A percentile compares a stretch with the other conserved stretches of the same genome.
Evolutionary conservation across 2,888 invertebrate genomes (phyloP).

Genomic region (Coenonympha glycerion): DNA sequence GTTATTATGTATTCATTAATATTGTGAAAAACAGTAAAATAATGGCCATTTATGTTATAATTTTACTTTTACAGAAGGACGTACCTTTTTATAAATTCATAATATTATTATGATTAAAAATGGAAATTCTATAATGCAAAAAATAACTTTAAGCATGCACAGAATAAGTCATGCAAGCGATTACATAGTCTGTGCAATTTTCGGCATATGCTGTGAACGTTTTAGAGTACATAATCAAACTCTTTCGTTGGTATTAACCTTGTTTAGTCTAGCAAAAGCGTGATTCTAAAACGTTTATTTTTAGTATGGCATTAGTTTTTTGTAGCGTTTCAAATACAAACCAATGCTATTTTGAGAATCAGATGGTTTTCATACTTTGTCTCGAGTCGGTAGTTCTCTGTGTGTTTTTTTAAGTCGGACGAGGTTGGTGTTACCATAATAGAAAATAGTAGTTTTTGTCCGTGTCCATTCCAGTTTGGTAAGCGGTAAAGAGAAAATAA

Average conservation of each 20-base stretch:
- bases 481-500: constrained; percentile 72
- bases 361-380: constrained; percentile 98
- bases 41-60: too few species aligned
- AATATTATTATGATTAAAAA: too few species aligned
- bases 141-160: not conserved
- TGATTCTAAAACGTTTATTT: constrained; percentile 10
- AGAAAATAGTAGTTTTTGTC: constrained; percentile 36
- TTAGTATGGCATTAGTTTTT: constrained; percentile 17
- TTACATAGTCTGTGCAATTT: constrained; percentile 4
- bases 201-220: constrained; percentile 1
- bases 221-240: not conserved
- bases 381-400: constrained; percentile 98
- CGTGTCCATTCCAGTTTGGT: constrained; percentile 66
- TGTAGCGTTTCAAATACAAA: constrained; percentile 76
- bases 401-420: constrained; percentile 37
- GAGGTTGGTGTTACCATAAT: constrained; percentile 43
- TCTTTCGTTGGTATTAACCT: constrained; percentile 2
- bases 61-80: too few species aligned
- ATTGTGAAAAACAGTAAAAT: too few species aligned
- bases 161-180: constrained; percentile 9
- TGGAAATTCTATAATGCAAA: constrained; percentile 4
- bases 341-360: constrained; percentile 97
- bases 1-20: too few species aligned
- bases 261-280: constrained; percentile 18
- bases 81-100: too few species aligned